phyloP scores from a whole-genome alignment of 2,113 vertebrate species.

The Heterocephalus glaber region DNA sequence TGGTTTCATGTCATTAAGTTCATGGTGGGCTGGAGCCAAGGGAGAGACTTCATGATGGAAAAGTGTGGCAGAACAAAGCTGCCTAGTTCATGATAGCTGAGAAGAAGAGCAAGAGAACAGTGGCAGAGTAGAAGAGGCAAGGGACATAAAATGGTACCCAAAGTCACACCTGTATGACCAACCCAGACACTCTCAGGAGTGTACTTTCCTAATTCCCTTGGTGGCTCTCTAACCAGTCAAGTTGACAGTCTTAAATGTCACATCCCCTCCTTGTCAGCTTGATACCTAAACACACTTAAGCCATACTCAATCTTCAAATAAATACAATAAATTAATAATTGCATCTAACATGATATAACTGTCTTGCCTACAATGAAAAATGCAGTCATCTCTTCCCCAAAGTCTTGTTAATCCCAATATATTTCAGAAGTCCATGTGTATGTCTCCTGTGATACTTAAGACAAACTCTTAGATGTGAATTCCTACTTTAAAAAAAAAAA shows the following conservation, averaged over 20 bases:
- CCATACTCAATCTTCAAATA: neutral
- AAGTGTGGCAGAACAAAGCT: neutral
- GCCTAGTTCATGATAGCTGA: neutral
- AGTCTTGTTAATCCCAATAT: neutral
- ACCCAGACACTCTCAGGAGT: neutral
- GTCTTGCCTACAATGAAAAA: neutral
- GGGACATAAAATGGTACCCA: neutral
- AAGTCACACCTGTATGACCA: neutral
- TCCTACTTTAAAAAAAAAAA: neutral
- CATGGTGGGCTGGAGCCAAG: neutral
- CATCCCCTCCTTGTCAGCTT: neutral
- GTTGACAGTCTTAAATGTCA: neutral
- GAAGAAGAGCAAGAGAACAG: neutral
- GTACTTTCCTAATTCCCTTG: neutral
- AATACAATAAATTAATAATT: neutral
- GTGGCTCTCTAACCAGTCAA: neutral
- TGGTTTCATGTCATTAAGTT: neutral
- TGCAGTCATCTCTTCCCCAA: neutral
- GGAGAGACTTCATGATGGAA: neutral
- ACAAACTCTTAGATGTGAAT: neutral
- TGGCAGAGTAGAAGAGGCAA: neutral
- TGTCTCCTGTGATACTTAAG: neutral
- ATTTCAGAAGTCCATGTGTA: neutral
- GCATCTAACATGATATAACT: neutral
- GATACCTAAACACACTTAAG: neutral